phyloP scores from a whole-genome alignment of 2,797 vertebrate genomes.

The Rhabdomys pumilio region DNA sequence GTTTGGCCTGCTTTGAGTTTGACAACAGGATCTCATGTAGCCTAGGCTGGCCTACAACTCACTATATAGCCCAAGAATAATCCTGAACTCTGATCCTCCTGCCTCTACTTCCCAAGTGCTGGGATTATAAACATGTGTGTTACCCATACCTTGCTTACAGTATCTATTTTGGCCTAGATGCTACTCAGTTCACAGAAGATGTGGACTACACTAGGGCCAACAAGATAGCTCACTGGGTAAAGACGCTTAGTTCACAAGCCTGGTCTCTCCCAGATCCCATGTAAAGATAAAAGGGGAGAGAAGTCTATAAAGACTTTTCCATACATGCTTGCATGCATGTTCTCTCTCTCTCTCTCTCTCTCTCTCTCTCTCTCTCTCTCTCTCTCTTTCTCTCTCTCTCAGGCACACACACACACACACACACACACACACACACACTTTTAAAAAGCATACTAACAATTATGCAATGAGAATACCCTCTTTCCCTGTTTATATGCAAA shows the following conservation, averaged over 20 bases:
- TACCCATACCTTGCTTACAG: neutral
- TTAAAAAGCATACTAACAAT: conserved; percentile 46
- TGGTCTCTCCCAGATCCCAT: neutral
- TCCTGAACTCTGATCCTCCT: neutral
- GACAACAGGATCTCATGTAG: neutral
- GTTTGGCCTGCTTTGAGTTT: neutral
- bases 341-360: too few species aligned
- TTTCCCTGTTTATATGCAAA: neutral
- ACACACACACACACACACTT: neutral
- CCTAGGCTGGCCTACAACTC: neutral
- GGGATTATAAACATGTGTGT: neutral
- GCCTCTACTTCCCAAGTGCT: neutral
- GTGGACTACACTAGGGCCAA: neutral
- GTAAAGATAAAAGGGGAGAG: neutral
- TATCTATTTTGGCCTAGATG: neutral
- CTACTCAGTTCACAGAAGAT: neutral
- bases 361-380: neutral
- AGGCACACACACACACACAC: neutral
- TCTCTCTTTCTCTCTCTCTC: neutral
- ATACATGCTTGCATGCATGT: neutral
- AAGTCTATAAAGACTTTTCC: neutral
- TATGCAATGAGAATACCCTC: neutral
- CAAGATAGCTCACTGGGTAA: neutral
- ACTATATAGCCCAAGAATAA: neutral
- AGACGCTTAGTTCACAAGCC: neutral